phyloP scores from a whole-genome alignment of 2,888 invertebrate genomes.

The Eurytoma californica region DNA sequence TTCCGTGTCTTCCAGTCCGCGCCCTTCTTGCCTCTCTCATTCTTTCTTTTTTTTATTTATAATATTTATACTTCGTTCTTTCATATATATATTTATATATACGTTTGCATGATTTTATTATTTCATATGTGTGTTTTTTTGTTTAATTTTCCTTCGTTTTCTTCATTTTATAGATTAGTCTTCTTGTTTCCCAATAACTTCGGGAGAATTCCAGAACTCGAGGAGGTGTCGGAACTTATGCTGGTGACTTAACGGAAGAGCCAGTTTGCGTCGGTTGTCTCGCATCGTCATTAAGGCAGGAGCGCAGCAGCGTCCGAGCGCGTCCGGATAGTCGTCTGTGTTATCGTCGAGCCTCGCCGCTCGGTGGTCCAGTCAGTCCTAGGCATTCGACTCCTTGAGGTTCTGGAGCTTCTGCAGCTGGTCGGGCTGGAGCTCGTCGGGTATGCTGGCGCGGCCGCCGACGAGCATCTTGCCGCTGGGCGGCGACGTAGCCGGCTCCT shows the following conservation, averaged over 20 bases:
- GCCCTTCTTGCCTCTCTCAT: not conserved
- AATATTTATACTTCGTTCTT: conserved; percentile 46
- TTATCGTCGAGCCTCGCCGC: conserved; percentile 32
- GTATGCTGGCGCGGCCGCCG: conserved; percentile 88
- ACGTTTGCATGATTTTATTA: not conserved
- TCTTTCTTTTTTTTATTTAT: conserved; percentile 30
- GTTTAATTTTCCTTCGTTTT: conserved; percentile 9
- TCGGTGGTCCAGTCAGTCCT: conserved; percentile 75
- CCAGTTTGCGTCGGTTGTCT: conserved; percentile 64
- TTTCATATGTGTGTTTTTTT: conserved; percentile 11
- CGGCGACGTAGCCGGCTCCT: conserved; percentile 65
- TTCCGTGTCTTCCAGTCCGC: not conserved
- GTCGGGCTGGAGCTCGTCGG: conserved; percentile 92
- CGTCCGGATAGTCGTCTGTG: conserved; percentile 4
- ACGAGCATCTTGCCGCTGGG: conserved; percentile 77
- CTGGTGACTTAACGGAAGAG: conserved; percentile 72
- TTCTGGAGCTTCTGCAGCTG: conserved; percentile 91
- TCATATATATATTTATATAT: conserved; percentile 20
- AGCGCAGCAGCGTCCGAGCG: conserved; percentile 43
- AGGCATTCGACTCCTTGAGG: conserved; percentile 94
- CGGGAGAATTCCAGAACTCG: conserved; percentile 73
- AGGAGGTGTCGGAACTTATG: conserved; percentile 71
- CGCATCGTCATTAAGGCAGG: conserved; percentile 66
- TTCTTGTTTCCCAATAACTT: conserved; percentile 67
- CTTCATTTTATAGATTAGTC: conserved; percentile 59